Conservation (phyloP, 2,888 invertebrate species). For the Campoplex nolae region DNA sequence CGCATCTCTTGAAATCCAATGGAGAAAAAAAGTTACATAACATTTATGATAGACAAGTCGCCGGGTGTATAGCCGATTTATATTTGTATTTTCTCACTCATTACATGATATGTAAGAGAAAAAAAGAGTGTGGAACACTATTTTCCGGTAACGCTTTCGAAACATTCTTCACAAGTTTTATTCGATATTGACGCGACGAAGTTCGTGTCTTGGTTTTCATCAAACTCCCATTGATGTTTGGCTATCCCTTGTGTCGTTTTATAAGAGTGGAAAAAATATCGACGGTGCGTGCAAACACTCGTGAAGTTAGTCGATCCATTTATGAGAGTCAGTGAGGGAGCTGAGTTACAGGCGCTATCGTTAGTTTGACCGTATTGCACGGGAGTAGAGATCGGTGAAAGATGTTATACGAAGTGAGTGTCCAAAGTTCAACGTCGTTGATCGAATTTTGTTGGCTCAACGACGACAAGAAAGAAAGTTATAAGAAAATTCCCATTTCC, state of each 20-base stretch:
- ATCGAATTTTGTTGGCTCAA: conserved; percentile 54
- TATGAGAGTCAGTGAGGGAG: conserved; percentile 27
- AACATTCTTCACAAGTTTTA: conserved; percentile 30
- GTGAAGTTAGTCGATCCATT: conserved; percentile 11
- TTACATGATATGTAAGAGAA: background rate
- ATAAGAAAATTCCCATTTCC: conserved; percentile 41
- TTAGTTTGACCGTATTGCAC: conserved; percentile 2
- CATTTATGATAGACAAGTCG: background rate
- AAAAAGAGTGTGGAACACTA: background rate
- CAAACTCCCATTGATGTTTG: conserved; percentile 25
- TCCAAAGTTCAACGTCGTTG: conserved; percentile 45
- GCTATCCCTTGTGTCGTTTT: background rate
- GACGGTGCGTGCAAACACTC: conserved; percentile 26
- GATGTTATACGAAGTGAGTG: conserved; percentile 53
- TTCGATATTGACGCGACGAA: background rate
- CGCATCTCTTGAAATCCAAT: background rate
- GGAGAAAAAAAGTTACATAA: background rate
- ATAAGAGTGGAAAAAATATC: background rate
- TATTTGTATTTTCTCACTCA: background rate
- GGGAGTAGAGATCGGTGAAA: conserved; percentile 24
- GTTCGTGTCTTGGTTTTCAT: conserved; percentile 32
- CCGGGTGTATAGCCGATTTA: background rate
- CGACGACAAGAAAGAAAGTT: conserved; percentile 39
- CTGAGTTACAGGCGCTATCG: conserved; percentile 12
- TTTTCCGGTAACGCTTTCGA: background rate